Evolutionary conservation across 1,140 invertebrate genomes (phyloP).

Genomic region (Cotesia vestalis): DNA sequence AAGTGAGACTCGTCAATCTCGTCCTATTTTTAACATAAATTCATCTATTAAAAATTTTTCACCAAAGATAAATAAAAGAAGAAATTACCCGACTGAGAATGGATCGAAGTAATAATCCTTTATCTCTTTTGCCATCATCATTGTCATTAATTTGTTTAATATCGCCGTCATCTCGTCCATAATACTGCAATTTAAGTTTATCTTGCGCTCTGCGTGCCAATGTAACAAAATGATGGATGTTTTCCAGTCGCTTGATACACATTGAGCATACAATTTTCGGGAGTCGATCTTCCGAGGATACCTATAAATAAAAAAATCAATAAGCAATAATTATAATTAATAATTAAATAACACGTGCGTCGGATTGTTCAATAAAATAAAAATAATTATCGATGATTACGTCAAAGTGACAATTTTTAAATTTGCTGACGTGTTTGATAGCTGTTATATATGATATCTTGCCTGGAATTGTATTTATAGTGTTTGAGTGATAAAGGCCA

Average conservation of each 20-base stretch:
- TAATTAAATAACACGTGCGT: neutral
- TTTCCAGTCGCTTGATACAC: conserved; percentile 67
- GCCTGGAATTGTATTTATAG: conserved; percentile 6
- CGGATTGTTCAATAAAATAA: too few species aligned
- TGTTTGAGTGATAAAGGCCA: too few species aligned
- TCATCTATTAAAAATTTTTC: neutral
- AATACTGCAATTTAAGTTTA: conserved; percentile 62
- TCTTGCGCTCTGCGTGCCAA: conserved; percentile 69
- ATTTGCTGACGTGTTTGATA: conserved; percentile 2
- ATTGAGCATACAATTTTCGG: conserved; percentile 69
- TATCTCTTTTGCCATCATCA: conserved; percentile 46
- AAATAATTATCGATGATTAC: too few species aligned
- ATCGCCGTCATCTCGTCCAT: conserved; percentile 41
- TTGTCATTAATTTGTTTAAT: conserved; percentile 40
- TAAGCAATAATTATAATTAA: neutral
- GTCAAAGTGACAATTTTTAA: neutral
- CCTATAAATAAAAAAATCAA: conserved; percentile 47
- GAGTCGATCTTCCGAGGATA: conserved; percentile 66
- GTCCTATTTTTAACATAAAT: neutral
- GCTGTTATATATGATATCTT: neutral
- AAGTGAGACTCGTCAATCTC: too few species aligned
- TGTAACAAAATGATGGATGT: conserved; percentile 68
- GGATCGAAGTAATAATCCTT: conserved; percentile 11
- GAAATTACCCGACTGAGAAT: conserved; percentile 24
- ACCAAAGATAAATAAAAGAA: neutral